Evolutionary conservation across 1,140 invertebrate species (phyloP).

Genomic region (Prorops nasuta): DNA sequence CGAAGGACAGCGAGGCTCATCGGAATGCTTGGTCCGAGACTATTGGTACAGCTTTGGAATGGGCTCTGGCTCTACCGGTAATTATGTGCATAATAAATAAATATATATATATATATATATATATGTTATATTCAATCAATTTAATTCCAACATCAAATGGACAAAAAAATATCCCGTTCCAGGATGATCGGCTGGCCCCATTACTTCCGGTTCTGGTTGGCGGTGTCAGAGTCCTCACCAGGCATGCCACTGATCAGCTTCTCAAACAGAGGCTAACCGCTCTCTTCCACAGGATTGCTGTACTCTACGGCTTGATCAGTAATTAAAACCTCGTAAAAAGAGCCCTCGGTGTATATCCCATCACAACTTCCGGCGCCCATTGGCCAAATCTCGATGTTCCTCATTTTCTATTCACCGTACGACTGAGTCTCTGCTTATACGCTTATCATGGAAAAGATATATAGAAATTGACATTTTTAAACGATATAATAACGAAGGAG

Average conservation of each 20-base stretch:
- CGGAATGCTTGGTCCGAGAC: constrained; percentile 66
- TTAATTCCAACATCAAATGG: background rate
- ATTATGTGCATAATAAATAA: too few species aligned
- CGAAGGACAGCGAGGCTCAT: constrained; percentile 72
- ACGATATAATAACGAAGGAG: too few species aligned
- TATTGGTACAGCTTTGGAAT: constrained; percentile 61
- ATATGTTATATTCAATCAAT: constrained; percentile 2
- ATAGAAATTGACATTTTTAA: too few species aligned
- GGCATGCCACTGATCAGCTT: constrained; percentile 61
- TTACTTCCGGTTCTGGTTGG: constrained; percentile 66
- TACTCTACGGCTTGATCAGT: constrained; percentile 61
- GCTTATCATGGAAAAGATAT: background rate
- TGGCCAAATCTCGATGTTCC: background rate
- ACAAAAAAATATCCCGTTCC: constrained; percentile 39
- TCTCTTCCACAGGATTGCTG: constrained; percentile 62
- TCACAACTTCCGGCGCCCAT: background rate
- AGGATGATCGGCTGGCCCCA: constrained; percentile 60
- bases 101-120: too few species aligned
- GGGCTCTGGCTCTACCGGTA: constrained; percentile 43
- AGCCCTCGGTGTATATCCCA: too few species aligned
- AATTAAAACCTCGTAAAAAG: constrained; percentile 29
- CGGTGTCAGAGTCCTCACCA: constrained; percentile 63
- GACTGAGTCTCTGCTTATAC: too few species aligned
- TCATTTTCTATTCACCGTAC: background rate
- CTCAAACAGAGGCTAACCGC: constrained; percentile 63